Evolutionary conservation across 2,888 invertebrate genomes (phyloP).

Genomic region (Heliconius aoede): DNA sequence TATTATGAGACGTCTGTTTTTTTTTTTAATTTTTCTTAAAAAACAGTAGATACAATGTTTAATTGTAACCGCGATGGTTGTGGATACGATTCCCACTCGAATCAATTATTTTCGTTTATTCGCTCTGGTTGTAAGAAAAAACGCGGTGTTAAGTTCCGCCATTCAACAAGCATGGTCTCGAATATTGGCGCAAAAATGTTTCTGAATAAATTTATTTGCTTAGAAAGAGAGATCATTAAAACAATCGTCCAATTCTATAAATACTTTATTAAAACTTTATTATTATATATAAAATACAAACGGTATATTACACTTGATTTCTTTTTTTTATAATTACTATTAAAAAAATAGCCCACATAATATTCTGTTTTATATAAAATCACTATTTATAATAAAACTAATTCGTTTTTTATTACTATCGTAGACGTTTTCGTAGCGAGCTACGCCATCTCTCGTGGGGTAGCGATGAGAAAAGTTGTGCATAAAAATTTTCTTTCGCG

Average conservation of each 20-base stretch:
- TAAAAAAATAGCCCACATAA: background rate
- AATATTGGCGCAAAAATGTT: too few species aligned
- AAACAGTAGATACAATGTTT: background rate
- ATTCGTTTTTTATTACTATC: background rate
- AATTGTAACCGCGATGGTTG: background rate
- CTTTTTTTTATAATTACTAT: background rate
- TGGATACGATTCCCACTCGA: background rate
- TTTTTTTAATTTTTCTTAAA: background rate
- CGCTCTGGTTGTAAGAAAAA: background rate
- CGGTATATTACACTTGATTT: background rate
- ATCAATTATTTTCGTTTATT: background rate
- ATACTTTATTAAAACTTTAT: background rate
- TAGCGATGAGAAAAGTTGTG: slow-evolving; percentile 59
- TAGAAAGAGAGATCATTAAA: background rate
- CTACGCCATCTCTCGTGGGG: slow-evolving; percentile 77
- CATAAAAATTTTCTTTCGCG: slow-evolving; percentile 8
- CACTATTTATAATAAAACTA: background rate
- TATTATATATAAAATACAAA: background rate
- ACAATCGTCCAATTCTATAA: background rate
- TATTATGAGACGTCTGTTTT: background rate
- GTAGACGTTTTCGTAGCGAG: slow-evolving; percentile 44
- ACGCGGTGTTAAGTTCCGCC: background rate
- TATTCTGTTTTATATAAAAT: background rate
- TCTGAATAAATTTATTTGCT: too few species aligned
- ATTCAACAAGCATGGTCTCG: too few species aligned